These are phyloP conservation scores for Chascanopsetta lugubris DNA, from an alignment of 2,113 vertebrate genomes.

Conservation along the genomic window DNA sequence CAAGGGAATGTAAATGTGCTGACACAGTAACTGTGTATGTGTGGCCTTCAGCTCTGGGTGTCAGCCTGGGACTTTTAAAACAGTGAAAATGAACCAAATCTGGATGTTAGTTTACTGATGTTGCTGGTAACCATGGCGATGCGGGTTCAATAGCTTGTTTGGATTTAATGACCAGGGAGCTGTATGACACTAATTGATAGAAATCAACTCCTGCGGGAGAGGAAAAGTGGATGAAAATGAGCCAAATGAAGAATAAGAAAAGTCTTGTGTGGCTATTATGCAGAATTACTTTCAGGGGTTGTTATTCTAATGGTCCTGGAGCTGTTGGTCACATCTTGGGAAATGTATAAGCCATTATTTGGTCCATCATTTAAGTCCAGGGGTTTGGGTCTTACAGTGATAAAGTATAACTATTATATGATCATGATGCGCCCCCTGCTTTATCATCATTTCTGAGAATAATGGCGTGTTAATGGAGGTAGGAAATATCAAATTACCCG, in stretches of 20 bases:
- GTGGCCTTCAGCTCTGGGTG: background rate
- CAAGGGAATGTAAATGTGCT: background rate
- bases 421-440: conserved; percentile 51
- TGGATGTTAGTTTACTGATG: background rate
- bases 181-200: background rate
- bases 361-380: conserved; percentile 47
- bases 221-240: conserved; percentile 9
- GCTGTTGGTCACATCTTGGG: conserved; percentile 39
- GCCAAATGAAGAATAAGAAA: conserved; percentile 27
- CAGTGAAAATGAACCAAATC: conserved; percentile 4
- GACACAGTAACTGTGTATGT: background rate
- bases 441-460: conserved; percentile 57
- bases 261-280: conserved; percentile 44
- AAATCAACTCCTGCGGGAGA: conserved; percentile 9
- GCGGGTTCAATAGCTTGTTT: conserved; percentile 8
- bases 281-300: conserved; percentile 63
- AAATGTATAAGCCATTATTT: conserved; percentile 60
- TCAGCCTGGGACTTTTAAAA: conserved; percentile 8
- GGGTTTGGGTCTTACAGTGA: conserved; percentile 43
- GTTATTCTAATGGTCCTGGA: conserved; percentile 54
- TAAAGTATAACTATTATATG: conserved; percentile 70
- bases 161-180: conserved; percentile 1
- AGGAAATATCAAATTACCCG: conserved; percentile 55
- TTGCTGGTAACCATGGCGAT: conserved; percentile 10
- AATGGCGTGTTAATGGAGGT: conserved; percentile 51